Percentiles rank a stretch among this genome's conserved stretches.
Conservation (phyloP, 2,888 invertebrate species). For the Epirrhoe tristata region DNA sequence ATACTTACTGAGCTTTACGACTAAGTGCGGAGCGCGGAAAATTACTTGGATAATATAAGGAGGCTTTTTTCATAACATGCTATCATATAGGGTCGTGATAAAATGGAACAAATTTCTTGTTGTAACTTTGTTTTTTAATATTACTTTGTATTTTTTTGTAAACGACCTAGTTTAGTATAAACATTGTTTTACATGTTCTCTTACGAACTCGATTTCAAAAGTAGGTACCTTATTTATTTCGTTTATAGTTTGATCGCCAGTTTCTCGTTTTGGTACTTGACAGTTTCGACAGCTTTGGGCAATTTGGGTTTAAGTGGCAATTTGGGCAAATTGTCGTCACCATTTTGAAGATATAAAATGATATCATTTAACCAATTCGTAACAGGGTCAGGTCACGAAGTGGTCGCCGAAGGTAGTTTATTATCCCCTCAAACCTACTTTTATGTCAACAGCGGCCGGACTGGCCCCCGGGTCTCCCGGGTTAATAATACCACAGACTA, state of each 20-base stretch:
- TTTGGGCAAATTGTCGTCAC: not conserved
- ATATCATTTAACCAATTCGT: not conserved
- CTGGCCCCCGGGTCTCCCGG: no score
- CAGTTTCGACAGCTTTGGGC: not conserved
- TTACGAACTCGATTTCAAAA: not conserved
- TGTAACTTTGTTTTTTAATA: not conserved
- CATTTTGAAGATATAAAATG: not conserved
- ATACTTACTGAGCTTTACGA: slow-evolving; percentile 31
- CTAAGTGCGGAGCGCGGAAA: slow-evolving; percentile 37
- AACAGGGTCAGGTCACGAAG: no score
- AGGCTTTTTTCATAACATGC: slow-evolving; percentile 29
- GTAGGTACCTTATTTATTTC: not conserved
- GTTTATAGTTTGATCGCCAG: not conserved
- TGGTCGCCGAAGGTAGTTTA: no score
- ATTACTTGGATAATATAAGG: slow-evolving; percentile 32
- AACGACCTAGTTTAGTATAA: no score
- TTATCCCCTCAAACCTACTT: no score
- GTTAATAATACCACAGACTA: no score
- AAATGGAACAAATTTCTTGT: not conserved
- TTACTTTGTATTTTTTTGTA: no score
- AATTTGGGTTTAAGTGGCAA: not conserved
- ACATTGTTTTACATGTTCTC: not conserved
- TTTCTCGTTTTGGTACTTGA: not conserved
- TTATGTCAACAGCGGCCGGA: no score
- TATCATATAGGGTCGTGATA: slow-evolving; percentile 12